Base-by-base conservation (phyloP, 1,140 invertebrate genomes). In the Papilio machaon region DNA sequence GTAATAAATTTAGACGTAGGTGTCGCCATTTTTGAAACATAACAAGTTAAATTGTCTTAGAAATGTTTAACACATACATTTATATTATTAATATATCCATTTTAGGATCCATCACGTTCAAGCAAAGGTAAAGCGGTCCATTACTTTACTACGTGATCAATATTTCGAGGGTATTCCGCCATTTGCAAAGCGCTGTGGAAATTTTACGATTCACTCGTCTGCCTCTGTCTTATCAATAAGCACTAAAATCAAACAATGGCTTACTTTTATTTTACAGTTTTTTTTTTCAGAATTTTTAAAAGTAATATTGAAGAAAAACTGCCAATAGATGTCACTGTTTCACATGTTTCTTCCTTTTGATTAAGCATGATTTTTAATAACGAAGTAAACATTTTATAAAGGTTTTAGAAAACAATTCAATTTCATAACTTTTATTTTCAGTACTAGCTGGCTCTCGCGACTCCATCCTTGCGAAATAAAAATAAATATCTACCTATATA, bases 181-280 rank as follows among this genome's bases (percentile, higher is more conserved):
- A 19, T 67, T 70, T 38, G 64, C 64, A 70, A 70, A 70, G 64
- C 64, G 64, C 23, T 70, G 23, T 35, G 64, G 64, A 70, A 70
- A 70, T 38, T 70, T 70, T 70, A 70, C 64, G 64, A 70, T 38
- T 70, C 64, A 70, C 64, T 70, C 64, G 64, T 67, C 64, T 70
- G 64, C 5, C 11, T 30, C 23, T 23, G 60, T 11, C 64, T 70
- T 70, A 70, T 70, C 64, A 70, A 70, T 70, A 70, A 11, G 23
- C 30, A 70, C 30, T 70, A 70, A 70, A 70, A 70, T 70, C 64
- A 17, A 70, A 70, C 64, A 70, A 70, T 35, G 64, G 30, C 64
- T 70, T 70, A 23, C 2, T 64, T 64, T 23, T 23, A 4, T 64
- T 67, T 35, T 35, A 67, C 17, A 8, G 17, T 43, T 43, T 7